Evolutionary conservation across 2,113 vertebrate species (phyloP).

Genomic region (Myrmecophaga tridactyla): DNA sequence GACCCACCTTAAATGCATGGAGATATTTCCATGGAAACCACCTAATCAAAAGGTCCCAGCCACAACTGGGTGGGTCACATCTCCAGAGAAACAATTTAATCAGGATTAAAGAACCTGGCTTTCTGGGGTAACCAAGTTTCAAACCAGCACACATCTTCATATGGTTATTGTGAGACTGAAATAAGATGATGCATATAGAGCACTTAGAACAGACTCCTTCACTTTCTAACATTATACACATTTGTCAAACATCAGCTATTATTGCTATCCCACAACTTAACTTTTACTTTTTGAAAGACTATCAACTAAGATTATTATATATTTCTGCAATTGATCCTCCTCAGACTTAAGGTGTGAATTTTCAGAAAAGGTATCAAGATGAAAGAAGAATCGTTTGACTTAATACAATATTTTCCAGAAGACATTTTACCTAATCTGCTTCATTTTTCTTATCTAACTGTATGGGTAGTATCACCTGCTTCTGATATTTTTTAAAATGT

Average conservation of each 20-base stretch:
- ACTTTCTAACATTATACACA: not conserved
- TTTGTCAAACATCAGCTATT: not conserved
- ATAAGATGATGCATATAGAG: not conserved
- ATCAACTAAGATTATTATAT: not conserved
- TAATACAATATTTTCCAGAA: not conserved
- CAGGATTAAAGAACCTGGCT: no score
- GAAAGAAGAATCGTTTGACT: not conserved
- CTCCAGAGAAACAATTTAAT: no score
- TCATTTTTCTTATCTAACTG: not conserved
- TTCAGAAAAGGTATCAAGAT: constrained; percentile 15
- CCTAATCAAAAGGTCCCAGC: no score
- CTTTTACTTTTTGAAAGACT: not conserved
- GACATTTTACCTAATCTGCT: not conserved
- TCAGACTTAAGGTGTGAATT: not conserved
- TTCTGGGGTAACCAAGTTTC: no score
- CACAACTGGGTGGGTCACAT: no score
- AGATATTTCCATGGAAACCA: no score
- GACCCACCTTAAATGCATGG: no score
- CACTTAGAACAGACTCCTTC: not conserved
- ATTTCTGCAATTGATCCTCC: not conserved
- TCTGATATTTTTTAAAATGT: not conserved
- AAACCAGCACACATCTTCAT: no score
- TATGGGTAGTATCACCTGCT: not conserved
- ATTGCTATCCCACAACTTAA: not conserved
- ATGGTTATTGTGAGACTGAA: not conserved